phyloP scores from a whole-genome alignment of 2,888 invertebrate genomes.

The Chrysopilus asiliformis region DNA sequence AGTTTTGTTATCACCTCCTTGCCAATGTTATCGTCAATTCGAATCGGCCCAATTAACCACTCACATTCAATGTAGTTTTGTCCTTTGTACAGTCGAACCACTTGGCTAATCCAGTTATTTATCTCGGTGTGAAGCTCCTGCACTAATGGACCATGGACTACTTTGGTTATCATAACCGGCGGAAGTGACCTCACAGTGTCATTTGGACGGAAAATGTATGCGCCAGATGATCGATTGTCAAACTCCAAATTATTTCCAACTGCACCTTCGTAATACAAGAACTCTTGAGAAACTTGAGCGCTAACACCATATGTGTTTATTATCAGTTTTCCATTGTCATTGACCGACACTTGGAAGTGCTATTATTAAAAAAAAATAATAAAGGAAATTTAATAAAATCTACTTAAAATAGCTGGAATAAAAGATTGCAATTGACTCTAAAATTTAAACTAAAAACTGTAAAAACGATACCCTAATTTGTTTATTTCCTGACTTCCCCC shows the following conservation, averaged over 20 bases:
- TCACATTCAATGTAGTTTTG: slow-evolving; percentile 51
- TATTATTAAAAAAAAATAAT: too few relatives aligned
- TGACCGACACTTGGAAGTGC: too few relatives aligned
- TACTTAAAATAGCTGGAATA: too few relatives aligned
- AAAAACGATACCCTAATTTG: too few relatives aligned
- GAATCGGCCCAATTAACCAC: slow-evolving; percentile 68
- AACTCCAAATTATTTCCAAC: slow-evolving; percentile 49
- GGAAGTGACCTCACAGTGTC: too few relatives aligned
- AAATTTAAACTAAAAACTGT: too few relatives aligned
- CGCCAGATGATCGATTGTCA: slow-evolving; percentile 68
- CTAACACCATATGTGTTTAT: slow-evolving; percentile 21
- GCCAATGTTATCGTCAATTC: slow-evolving; percentile 48
- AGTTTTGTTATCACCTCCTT: slow-evolving; percentile 75
- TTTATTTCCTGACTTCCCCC: too few relatives aligned
- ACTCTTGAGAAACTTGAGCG: slow-evolving; percentile 41
- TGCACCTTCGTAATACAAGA: slow-evolving; percentile 58
- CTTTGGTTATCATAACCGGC: too few relatives aligned
- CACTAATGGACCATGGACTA: slow-evolving; percentile 46
- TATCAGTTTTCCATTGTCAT: too few relatives aligned
- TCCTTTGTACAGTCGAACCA: slow-evolving; percentile 51
- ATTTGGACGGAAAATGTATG: slow-evolving; percentile 76
- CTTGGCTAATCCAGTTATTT: slow-evolving; percentile 58
- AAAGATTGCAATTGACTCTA: too few relatives aligned
- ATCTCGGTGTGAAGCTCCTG: slow-evolving; percentile 48
- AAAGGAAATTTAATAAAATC: too few relatives aligned